Base-by-base conservation (phyloP, 1,140 invertebrate species). In the Sitophilus oryzae region DNA sequence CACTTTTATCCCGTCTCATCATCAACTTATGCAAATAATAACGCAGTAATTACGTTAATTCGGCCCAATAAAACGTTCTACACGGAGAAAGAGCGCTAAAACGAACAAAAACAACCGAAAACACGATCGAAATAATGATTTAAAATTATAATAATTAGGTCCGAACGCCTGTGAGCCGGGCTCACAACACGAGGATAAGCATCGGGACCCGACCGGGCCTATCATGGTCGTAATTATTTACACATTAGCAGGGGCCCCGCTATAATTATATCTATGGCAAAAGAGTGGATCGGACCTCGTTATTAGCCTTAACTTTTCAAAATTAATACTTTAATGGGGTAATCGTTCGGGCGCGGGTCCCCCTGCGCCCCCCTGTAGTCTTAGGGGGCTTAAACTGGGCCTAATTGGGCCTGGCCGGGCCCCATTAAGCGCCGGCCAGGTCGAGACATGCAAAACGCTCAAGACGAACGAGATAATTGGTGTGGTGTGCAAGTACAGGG, bases 271-370 rank as follows among this genome's bases (percentile, higher is more conserved):
- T 62, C 56, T 62, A n/a, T n/a, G n/a, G n/a, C n/a, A n/a, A n/a
- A n/a, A n/a, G n/a, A 54, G 52, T 35, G 61, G 56, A 59, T 46
- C 50, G 37, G 48, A 64, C 62, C 60, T 62, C 25, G 58, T 61
- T 59, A 66, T 65, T 66, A 66, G 47, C 53, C 52, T 62, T 64
- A 66, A 66, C 49, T 62, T 59, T n/a, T 59, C 60, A 58, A 63
- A 65, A 68, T 66, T 66, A 68, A 68, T 67, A 66, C 65, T 59
- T 61, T 66, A 67, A 65, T 62, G 56, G 64, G 49, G 60, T 63
- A 66, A 68, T 65, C 50, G 59, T 48, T 46, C 14, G 22, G 25
- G 40, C 15, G 22, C 40, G 20, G 25, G 5, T 30, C 25, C 25
- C 25, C 25, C 25, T 11, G 5, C 11, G 25, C 25, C 25, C 22